These are phyloP conservation scores for Mermis nigrescens DNA, from an alignment of 2,888 invertebrate species.

Conservation along the genomic window DNA sequence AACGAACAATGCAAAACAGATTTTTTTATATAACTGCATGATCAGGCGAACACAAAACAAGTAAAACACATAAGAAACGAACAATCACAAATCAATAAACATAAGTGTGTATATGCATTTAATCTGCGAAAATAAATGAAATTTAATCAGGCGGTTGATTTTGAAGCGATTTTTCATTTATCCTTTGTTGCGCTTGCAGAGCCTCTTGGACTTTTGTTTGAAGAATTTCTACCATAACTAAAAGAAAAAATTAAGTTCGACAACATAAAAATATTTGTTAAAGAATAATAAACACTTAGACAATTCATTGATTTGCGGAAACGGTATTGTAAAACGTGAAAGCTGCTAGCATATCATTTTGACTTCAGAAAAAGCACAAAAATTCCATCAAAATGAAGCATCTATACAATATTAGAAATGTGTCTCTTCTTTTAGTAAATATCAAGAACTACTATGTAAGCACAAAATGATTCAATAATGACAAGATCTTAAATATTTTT, in stretches of 20 bases:
- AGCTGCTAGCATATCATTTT: no score
- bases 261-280: background rate
- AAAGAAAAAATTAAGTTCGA: background rate
- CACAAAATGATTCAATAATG: no score
- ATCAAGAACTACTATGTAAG: no score
- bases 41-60: background rate
- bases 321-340: no score
- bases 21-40: no score
- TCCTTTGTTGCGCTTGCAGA: background rate
- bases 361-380: no score
- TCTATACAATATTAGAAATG: no score
- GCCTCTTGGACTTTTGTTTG: conserved; percentile 5
- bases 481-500: no score
- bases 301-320: background rate
- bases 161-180: background rate
- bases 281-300: background rate
- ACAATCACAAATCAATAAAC: background rate
- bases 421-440: no score
- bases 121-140: background rate
- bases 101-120: background rate
- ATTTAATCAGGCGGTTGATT: background rate
- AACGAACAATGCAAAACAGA: no score
- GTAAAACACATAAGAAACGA: background rate
- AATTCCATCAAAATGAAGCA: no score
- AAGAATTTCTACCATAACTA: background rate